Evolutionary conservation across 2,113 vertebrate genomes (phyloP), one percentile per base, ranked within the genome.

Genomic region (Brachirus orientalis): DNA sequence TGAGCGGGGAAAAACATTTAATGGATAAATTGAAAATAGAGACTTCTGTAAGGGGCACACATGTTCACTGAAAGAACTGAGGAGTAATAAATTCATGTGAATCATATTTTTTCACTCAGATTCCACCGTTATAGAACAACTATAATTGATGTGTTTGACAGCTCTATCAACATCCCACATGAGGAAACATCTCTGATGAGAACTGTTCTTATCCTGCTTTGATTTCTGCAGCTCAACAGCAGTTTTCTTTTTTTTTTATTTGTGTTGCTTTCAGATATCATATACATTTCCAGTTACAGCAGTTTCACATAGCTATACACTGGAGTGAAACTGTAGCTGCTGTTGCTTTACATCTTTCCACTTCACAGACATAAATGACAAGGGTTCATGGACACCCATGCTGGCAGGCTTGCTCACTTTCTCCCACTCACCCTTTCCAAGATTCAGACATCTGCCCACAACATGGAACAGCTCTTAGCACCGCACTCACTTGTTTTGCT

Each of bases 401-500:
- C 60, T 60, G 56, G 35, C 46, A 55, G 59, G n/a, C 22, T 19
- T 14, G 4, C 40, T 80, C 35, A 71, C 73, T 77, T 67, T 80
- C 85, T 76, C 74, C 69, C 22, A 3, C 56, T 75, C 22, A 20
- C 40, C 8, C 38, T 45, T 14, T 57, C 33, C 52, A 17, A 12
- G 19, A 9, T 54, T 56, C 60, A 82, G 33, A 88, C 90, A 88
- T 90, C 89, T 90, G 86, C 50, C 63, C 44, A 77, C 85, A 90
- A 88, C 86, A 90, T 87, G 80, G 56, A 78, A 66, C 10, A 18
- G 52, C 73, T 74, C 52, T 54, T 52, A 55, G 71, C 45, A n/a
- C 63, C 56, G 62, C 58, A 50, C 59, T 70, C 63, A 12, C 77
- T 79, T 89, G 65, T 90, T 88, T 86, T 52, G 65, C 69, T 60